These are phyloP conservation scores for Acanthurus lineatus DNA, from an alignment of 2,797 vertebrate species.

Conservation along the genomic window DNA sequence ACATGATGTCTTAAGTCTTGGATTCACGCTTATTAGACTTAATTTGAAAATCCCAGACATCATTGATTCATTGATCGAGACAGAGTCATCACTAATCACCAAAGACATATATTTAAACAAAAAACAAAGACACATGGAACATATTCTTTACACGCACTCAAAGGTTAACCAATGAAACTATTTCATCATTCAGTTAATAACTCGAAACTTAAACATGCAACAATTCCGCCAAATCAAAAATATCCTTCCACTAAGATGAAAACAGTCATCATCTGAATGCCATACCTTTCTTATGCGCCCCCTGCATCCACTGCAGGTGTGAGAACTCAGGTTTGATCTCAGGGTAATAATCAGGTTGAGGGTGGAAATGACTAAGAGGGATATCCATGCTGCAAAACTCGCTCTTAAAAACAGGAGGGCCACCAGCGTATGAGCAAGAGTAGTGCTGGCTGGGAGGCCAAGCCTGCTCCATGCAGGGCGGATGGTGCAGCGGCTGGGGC, in stretches of 20 bases:
- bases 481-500: conserved; percentile 89
- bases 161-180: not conserved
- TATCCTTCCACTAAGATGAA: not conserved
- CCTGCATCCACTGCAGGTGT: conserved; percentile 93
- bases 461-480: conserved; percentile 93
- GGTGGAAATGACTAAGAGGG: conserved; percentile 91
- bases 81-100: conserved; percentile 20
- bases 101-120: not conserved
- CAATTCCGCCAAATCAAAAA: not conserved
- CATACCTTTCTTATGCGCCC: conserved; percentile 94
- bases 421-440: conserved; percentile 89
- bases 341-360: conserved; percentile 91
- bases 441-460: conserved; percentile 92
- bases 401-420: conserved; percentile 87
- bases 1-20: conserved; percentile 49
- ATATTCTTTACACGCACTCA: not conserved
- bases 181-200: not conserved
- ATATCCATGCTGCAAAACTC: conserved; percentile 93
- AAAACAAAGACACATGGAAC: not conserved
- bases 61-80: conserved; percentile 54
- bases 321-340: conserved; percentile 92
- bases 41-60: conserved; percentile 54
- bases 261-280: not conserved
- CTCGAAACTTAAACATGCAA: not conserved
- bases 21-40: conserved; percentile 54